Percentiles rank a stretch among this genome's conserved stretches.
phyloP scores from a whole-genome alignment of 1,140 invertebrate species.

The Pachypsylla venusta region DNA sequence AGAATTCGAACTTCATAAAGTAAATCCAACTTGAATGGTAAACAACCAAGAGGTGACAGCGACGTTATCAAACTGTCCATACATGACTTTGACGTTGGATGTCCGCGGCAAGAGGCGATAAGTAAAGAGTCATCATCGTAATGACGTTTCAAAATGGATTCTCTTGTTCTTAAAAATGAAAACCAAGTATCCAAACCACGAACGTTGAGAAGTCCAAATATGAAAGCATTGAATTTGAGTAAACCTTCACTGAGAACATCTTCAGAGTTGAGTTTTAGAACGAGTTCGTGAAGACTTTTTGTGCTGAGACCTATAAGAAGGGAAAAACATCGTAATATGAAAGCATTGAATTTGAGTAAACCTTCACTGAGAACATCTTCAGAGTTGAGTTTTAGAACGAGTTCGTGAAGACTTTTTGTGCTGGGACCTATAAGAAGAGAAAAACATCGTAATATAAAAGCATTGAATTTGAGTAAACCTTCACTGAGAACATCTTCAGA shows the following conservation, averaged over 20 bases:
- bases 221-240: conserved; percentile 78
- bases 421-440: conserved; percentile 39
- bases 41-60: conserved; percentile 54
- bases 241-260: conserved; percentile 66
- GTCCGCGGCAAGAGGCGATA: conserved; percentile 47
- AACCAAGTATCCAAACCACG: conserved; percentile 72
- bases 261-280: conserved; percentile 69
- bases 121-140: conserved; percentile 56
- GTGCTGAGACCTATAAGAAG: conserved; percentile 48
- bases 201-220: conserved; percentile 73
- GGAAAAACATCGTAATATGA: conserved; percentile 41
- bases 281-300: conserved; percentile 69
- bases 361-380: conserved; percentile 71
- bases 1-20: conserved; percentile 44
- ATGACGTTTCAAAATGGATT: conserved; percentile 64
- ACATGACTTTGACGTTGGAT: conserved; percentile 42
- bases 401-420: conserved; percentile 68
- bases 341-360: conserved; percentile 75
- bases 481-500: conserved; percentile 67
- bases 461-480: conserved; percentile 74
- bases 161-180: conserved; percentile 61
- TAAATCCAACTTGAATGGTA: conserved; percentile 64
- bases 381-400: conserved; percentile 68
- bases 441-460: conserved; percentile 56
- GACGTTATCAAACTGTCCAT: conserved; percentile 55